Conservation (phyloP, 2,888 invertebrate species). For the Pandemis corylana region DNA sequence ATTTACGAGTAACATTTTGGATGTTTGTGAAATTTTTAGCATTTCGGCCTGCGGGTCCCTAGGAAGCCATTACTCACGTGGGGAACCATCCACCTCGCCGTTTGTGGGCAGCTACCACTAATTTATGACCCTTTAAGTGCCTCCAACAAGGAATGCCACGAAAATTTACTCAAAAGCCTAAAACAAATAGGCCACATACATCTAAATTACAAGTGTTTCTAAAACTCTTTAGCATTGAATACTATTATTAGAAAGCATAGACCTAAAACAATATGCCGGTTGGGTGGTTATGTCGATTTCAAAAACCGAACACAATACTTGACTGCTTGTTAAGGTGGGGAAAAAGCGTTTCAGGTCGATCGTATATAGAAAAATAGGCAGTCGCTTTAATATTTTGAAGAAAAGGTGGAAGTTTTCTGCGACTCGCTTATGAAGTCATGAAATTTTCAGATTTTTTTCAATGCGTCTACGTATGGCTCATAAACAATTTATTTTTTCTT, state of each 20-base stretch:
- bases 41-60: conserved; percentile 54
- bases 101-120: conserved; percentile 78
- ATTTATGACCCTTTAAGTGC: conserved; percentile 82
- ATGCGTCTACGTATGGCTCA: background rate
- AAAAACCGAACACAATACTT: conserved; percentile 12
- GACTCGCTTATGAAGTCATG: too few species aligned
- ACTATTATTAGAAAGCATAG: background rate
- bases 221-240: background rate
- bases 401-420: too few species aligned
- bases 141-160: conserved; percentile 64
- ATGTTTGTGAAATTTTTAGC: conserved; percentile 57
- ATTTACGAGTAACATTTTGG: conserved; percentile 45
- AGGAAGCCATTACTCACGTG: conserved; percentile 76
- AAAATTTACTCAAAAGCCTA: conserved; percentile 70
- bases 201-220: conserved; percentile 15
- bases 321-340: background rate
- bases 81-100: conserved; percentile 75
- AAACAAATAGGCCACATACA: conserved; percentile 45
- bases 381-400: background rate
- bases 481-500: conserved; percentile 5
- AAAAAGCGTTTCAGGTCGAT: conserved; percentile 5
- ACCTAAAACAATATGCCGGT: background rate
- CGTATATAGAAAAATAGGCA: background rate
- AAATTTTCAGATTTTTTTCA: background rate
- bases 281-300: background rate